Percentiles rank a stretch among this genome's conserved stretches.
These are phyloP conservation scores for Amaurobius ferox DNA, from an alignment of 2,888 invertebrate genomes.

Conservation along the genomic window DNA sequence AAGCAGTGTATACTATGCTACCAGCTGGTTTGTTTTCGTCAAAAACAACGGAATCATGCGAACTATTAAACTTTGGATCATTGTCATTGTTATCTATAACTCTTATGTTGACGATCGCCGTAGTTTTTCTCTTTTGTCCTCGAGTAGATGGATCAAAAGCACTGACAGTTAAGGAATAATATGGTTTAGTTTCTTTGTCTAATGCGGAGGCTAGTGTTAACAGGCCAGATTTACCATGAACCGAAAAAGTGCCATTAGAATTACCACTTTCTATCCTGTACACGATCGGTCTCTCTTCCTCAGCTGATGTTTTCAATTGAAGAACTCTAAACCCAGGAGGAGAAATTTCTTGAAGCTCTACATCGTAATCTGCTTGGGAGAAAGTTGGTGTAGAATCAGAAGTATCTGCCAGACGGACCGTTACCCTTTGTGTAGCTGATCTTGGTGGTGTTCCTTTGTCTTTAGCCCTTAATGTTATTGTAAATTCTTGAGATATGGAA, in stretches of 20 bases:
- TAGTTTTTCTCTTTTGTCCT: conserved; percentile 91
- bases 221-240: conserved; percentile 93
- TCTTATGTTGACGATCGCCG: conserved; percentile 86
- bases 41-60: conserved; percentile 81
- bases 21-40: conserved; percentile 93
- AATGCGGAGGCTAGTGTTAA: conserved; percentile 88
- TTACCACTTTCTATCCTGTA: conserved; percentile 90
- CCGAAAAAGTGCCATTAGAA: conserved; percentile 90
- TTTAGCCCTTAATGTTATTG: conserved; percentile 88
- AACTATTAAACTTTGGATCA: conserved; percentile 88
- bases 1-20: conserved; percentile 88
- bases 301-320: conserved; percentile 85
- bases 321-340: conserved; percentile 93
- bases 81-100: conserved; percentile 96
- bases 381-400: conserved; percentile 93
- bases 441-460: conserved; percentile 89
- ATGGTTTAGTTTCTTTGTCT: conserved; percentile 89
- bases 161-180: conserved; percentile 91
- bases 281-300: conserved; percentile 87
- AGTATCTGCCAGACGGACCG: conserved; percentile 87
- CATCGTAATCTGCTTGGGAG: conserved; percentile 90
- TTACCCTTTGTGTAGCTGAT: conserved; percentile 87
- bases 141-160: conserved; percentile 92
- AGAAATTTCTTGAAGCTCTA: conserved; percentile 90
- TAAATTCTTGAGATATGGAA: conserved; percentile 82